A percentile compares a stretch with the other conserved stretches of the same genome.
phyloP scores from a whole-genome alignment of 2,113 vertebrate genomes.

The Himantopus leucocephalus region DNA sequence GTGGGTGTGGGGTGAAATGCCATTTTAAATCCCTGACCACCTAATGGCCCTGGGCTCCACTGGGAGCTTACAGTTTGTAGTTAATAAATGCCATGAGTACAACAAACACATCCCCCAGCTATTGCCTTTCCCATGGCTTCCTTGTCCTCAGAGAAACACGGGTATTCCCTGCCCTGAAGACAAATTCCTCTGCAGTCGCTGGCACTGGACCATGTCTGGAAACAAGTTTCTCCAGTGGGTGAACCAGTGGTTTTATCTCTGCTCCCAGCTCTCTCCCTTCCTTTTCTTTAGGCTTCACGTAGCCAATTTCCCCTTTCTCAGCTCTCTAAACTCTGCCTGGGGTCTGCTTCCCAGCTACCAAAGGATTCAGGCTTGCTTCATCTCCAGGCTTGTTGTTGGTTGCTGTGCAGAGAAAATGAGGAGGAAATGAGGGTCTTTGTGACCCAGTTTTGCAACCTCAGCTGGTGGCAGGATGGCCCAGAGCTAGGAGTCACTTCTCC shows the following conservation, averaged over 20 bases:
- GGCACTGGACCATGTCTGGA: neutral
- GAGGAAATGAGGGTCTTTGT: neutral
- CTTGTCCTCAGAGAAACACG: neutral
- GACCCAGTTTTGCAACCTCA: neutral
- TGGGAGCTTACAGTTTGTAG: neutral
- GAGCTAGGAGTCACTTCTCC: neutral
- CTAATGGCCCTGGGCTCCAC: neutral
- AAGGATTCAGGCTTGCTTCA: neutral
- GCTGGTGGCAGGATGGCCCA: neutral
- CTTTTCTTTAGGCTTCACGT: neutral
- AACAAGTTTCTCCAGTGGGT: neutral
- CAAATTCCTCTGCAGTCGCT: neutral
- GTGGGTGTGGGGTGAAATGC: neutral
- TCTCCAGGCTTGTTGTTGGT: fast-evolving
- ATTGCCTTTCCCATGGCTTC: neutral
- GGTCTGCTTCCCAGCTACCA: neutral
- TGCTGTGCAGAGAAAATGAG: neutral
- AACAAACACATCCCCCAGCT: neutral
- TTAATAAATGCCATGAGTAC: neutral
- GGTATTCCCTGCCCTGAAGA: neutral
- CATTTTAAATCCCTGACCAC: neutral
- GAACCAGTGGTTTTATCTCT: neutral
- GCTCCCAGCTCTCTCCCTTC: neutral
- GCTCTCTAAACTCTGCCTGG: neutral
- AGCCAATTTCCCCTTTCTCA: neutral